Percentiles rank a stretch among this genome's conserved stretches.
phyloP scores from a whole-genome alignment of 2,888 invertebrate genomes.

The Drosophila anomelani region DNA sequence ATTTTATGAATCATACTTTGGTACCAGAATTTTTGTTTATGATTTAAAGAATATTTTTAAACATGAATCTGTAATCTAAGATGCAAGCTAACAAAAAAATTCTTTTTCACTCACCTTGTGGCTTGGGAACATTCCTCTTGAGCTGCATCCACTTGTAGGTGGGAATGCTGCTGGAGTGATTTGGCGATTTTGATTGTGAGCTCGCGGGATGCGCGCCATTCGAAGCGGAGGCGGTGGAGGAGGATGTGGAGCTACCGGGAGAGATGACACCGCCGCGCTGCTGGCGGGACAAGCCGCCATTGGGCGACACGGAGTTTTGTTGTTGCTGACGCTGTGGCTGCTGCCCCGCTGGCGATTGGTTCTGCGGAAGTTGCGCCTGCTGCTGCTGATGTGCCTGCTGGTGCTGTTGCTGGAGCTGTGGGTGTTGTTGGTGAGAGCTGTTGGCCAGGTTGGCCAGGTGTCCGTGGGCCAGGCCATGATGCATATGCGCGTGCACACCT shows the following conservation, averaged over 20 bases:
- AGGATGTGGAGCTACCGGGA: constrained; percentile 81
- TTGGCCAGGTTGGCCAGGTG: constrained; percentile 63
- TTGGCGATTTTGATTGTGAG: constrained; percentile 82
- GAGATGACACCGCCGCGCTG: constrained; percentile 81
- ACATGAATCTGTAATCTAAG: no score
- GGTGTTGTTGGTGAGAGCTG: constrained; percentile 63
- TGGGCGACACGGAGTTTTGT: constrained; percentile 71
- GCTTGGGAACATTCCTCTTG: constrained; percentile 97
- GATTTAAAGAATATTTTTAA: neutral
- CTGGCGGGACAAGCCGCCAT: constrained; percentile 68
- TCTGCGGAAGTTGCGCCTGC: constrained; percentile 57
- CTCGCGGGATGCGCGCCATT: constrained; percentile 61
- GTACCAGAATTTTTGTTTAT: neutral
- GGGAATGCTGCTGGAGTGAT: constrained; percentile 86
- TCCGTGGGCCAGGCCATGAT: constrained; percentile 75
- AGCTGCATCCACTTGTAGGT: constrained; percentile 99
- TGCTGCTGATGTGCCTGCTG: constrained; percentile 57
- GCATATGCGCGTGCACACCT: constrained; percentile 80
- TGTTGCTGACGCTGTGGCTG: constrained; percentile 53
- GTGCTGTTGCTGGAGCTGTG: constrained; percentile 57
- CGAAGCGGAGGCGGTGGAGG: constrained; percentile 72
- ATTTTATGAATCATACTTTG: neutral
- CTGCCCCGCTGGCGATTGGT: constrained; percentile 47
- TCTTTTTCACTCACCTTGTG: constrained; percentile 89
- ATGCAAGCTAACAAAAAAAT: no score